Percentiles rank a stretch among this genome's conserved stretches.
These are phyloP conservation scores for Scyliorhinus canicula DNA, from an alignment of 2,797 vertebrate species.

Conservation along the genomic window DNA sequence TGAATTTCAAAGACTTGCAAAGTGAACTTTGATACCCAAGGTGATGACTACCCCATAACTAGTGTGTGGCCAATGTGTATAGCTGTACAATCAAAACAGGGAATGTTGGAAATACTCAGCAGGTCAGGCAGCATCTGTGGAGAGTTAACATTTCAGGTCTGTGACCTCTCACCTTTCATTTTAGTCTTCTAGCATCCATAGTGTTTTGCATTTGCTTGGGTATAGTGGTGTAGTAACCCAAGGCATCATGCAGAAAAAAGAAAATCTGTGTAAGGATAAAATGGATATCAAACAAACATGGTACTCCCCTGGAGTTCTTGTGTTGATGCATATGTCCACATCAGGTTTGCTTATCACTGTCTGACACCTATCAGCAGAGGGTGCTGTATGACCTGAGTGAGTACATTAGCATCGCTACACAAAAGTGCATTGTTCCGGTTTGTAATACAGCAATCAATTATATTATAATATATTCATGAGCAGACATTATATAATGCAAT, in stretches of 20 bases:
- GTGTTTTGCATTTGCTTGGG: not conserved
- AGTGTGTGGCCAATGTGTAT: not conserved
- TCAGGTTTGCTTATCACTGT: not conserved
- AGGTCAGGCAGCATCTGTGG: not conserved
- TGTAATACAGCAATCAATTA: not conserved
- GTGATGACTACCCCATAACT: not conserved
- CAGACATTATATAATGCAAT: constrained; percentile 22
- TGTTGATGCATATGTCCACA: not conserved
- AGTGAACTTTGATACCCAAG: not conserved
- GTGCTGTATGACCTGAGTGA: constrained; percentile 13
- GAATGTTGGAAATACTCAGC: not conserved
- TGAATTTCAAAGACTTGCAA: not conserved
- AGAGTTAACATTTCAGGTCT: not conserved
- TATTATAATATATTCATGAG: not conserved
- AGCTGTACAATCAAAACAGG: not conserved
- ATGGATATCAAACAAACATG: not conserved
- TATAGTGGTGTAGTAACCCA: not conserved
- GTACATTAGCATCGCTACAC: not conserved
- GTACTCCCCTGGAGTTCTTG: not conserved
- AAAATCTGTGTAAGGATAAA: not conserved
- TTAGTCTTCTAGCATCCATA: not conserved
- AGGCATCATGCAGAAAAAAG: not conserved
- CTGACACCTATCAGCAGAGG: constrained; percentile 24
- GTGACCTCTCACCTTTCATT: not conserved
- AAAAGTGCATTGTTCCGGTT: not conserved